These are phyloP conservation scores for Ophion ellenae DNA, from an alignment of 2,888 invertebrate species.

Conservation along the genomic window DNA sequence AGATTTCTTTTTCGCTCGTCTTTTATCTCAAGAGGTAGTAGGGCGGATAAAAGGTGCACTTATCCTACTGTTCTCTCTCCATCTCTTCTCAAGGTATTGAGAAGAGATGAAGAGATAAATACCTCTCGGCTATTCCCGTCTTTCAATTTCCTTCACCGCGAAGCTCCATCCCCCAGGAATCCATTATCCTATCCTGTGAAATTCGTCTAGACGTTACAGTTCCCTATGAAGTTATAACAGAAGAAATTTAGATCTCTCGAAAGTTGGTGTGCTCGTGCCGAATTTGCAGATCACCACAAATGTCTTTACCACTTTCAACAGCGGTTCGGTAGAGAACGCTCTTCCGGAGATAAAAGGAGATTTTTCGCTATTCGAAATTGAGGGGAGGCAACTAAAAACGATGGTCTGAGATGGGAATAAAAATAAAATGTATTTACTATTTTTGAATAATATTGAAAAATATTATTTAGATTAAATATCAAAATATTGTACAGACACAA, in stretches of 20 bases:
- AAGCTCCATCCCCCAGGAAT: conserved; percentile 34
- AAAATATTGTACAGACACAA: too few species aligned
- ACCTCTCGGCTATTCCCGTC: conserved; percentile 25
- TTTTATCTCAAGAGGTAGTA: conserved; percentile 39
- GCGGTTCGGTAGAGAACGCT: conserved; percentile 16
- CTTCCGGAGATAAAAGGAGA: background rate
- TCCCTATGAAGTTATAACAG: conserved; percentile 16
- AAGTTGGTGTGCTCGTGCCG: conserved; percentile 15
- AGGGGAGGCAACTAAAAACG: too few species aligned
- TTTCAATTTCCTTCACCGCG: conserved; percentile 47
- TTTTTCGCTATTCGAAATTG: conserved; percentile 1
- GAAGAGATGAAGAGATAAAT: too few species aligned
- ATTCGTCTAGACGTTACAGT: conserved; percentile 61
- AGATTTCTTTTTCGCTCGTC: conserved; percentile 61
- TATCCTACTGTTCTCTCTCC: conserved; percentile 1
- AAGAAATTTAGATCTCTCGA: conserved; percentile 19
- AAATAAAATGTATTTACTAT: too few species aligned
- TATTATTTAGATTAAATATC: too few species aligned
- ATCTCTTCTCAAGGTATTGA: conserved; percentile 17
- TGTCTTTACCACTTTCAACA: conserved; percentile 38
- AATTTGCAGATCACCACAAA: conserved; percentile 2
- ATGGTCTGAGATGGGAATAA: background rate
- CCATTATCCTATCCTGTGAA: conserved; percentile 59
- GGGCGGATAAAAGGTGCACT: conserved; percentile 44
- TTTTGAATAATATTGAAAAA: too few species aligned